These are phyloP conservation scores for Rhopilema esculentum DNA, from an alignment of 30 jellyfish, hydroid and myxozoan genomes.

Conservation along the genomic window DNA sequence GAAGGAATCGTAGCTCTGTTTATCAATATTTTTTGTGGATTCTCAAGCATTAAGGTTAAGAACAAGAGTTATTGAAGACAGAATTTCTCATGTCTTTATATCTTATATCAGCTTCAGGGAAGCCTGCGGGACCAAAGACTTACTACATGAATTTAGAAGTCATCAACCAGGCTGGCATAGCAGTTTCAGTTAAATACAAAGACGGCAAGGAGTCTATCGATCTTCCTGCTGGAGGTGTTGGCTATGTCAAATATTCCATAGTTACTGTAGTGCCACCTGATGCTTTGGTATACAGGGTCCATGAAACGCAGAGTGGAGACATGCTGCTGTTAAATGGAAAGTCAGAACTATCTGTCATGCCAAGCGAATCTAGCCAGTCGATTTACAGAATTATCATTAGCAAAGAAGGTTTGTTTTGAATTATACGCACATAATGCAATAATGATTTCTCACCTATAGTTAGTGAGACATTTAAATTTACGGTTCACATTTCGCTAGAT, in stretches of 20 bases:
- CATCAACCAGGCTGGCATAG: slow-evolving; percentile 82
- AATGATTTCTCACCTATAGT: too few species aligned
- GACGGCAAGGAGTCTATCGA: slow-evolving; percentile 78
- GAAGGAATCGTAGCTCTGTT: too few species aligned
- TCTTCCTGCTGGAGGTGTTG: slow-evolving; percentile 82
- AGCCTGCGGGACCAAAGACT: slow-evolving; percentile 38
- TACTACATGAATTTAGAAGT: slow-evolving; percentile 85
- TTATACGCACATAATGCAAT: too few species aligned
- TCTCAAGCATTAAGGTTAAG: too few species aligned
- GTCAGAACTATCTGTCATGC: slow-evolving; percentile 69
- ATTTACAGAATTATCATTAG: slow-evolving; percentile 76
- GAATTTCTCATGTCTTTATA: neutral
- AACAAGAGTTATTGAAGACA: too few species aligned
- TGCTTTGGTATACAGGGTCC: slow-evolving; percentile 73
- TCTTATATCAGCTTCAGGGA: slow-evolving; percentile 25
- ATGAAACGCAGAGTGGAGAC: slow-evolving; percentile 65
- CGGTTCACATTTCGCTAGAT: too few species aligned
- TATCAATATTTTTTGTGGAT: too few species aligned
- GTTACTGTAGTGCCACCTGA: slow-evolving; percentile 83
- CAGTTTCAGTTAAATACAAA: slow-evolving; percentile 70
- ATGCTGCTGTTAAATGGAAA: slow-evolving; percentile 79
- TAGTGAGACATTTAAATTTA: too few species aligned
- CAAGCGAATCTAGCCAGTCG: slow-evolving; percentile 58
- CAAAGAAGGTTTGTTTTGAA: slow-evolving; percentile 54
- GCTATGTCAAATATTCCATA: slow-evolving; percentile 57